A percentile compares a stretch with the other conserved stretches of the same genome.
Evolutionary conservation across 2,888 invertebrate species (phyloP).

Genomic region (Ischnus inquisitorius): DNA sequence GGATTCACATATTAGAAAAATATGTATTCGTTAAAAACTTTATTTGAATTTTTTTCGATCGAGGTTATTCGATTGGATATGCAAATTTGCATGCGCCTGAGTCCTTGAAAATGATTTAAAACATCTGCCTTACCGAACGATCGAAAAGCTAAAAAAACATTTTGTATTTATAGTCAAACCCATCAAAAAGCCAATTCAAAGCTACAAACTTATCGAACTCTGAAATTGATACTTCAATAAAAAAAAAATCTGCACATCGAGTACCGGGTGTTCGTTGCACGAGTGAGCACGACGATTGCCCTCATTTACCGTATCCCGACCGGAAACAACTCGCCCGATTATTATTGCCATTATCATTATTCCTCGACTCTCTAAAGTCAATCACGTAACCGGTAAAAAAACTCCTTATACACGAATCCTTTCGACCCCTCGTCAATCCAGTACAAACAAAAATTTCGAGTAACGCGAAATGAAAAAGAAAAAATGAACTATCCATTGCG

Average conservation of each 20-base stretch:
- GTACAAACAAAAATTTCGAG: conserved; percentile 48
- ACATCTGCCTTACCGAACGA: neutral
- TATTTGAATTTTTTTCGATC: neutral
- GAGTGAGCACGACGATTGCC: neutral
- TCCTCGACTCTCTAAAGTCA: neutral
- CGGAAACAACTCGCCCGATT: neutral
- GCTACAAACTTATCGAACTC: neutral
- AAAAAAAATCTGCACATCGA: neutral
- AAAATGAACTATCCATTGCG: conserved; percentile 39
- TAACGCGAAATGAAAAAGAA: conserved; percentile 20
- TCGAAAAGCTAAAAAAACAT: neutral
- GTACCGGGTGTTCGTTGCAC: neutral
- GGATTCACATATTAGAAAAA: neutral
- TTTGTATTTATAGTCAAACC: neutral
- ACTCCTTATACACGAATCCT: conserved; percentile 11
- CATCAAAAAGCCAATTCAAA: neutral
- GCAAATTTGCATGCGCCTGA: neutral
- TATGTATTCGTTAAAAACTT: neutral
- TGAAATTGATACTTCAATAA: neutral
- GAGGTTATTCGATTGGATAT: neutral
- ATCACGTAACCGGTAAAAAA: neutral
- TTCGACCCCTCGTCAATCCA: conserved; percentile 35
- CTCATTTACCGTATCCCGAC: neutral
- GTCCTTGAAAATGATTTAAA: neutral
- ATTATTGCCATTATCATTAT: conserved; percentile 22